phyloP scores from a whole-genome alignment of 2,113 vertebrate species.

The Ardeotis arabs region DNA sequence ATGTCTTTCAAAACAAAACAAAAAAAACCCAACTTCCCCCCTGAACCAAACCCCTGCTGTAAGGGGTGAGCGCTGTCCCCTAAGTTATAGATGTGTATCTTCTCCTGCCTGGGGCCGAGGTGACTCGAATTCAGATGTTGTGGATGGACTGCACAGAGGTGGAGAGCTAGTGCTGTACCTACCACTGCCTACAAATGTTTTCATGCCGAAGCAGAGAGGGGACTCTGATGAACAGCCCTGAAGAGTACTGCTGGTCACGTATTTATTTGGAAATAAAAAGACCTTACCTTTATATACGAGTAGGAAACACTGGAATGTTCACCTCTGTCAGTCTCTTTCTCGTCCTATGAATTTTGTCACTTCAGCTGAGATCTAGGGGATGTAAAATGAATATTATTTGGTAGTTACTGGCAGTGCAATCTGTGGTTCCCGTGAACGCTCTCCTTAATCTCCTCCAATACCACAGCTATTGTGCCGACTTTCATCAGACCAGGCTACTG shows the following conservation, averaged over 20 bases:
- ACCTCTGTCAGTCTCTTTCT: background rate
- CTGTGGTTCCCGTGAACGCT: rapidly evolving
- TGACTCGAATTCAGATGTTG: background rate
- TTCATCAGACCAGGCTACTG: background rate
- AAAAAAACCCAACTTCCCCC: background rate
- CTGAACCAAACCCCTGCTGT: too few relatives aligned
- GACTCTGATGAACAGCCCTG: background rate
- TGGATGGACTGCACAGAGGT: background rate
- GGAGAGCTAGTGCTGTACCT: background rate
- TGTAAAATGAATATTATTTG: background rate
- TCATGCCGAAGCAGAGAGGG: background rate
- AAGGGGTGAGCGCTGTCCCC: background rate
- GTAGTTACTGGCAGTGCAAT: background rate
- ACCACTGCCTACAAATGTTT: background rate
- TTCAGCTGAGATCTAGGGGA: background rate
- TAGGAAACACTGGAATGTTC: background rate
- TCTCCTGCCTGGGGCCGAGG: background rate
- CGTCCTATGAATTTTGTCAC: background rate
- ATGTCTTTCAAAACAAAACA: background rate
- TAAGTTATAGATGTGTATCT: background rate
- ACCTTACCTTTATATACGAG: background rate
- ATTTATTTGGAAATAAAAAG: background rate
- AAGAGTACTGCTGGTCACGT: background rate
- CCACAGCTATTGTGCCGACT: background rate
- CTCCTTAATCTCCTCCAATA: background rate